phyloP scores from a whole-genome alignment of 2,113 vertebrate genomes.

The Piaya cayana region DNA sequence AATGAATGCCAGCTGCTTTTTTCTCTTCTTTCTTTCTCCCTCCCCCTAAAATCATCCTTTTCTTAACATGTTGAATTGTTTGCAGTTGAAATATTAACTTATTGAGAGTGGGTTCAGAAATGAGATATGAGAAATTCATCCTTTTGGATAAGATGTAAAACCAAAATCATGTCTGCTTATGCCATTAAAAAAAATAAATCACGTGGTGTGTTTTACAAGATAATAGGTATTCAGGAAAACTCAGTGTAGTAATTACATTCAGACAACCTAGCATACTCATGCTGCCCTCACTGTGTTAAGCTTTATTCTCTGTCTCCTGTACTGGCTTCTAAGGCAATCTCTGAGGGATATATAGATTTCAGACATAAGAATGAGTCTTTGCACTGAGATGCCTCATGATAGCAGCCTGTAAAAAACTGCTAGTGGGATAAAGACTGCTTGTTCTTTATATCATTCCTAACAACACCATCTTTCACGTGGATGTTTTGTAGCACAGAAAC shows the following conservation, averaged over 20 bases:
- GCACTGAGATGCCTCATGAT: not conserved
- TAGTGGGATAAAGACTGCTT: not conserved
- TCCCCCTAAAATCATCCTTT: not conserved
- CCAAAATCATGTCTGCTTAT: not conserved
- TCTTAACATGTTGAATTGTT: not conserved
- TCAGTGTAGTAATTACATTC: not conserved
- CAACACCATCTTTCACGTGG: accelerated
- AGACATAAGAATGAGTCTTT: accelerated
- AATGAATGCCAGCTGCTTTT: not conserved
- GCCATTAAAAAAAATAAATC: not conserved
- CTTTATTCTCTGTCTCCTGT: not conserved
- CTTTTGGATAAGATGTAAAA: not conserved
- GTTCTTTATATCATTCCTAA: not conserved
- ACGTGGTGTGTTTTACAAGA: not conserved
- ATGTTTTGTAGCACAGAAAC: not conserved
- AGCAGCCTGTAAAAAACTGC: not conserved
- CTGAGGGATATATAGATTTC: not conserved
- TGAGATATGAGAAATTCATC: not conserved
- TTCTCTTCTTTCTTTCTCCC: not conserved
- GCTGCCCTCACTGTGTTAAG: not conserved
- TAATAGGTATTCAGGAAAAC: not conserved
- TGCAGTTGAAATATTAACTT: not conserved
- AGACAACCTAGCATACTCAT: not conserved
- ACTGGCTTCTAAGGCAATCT: not conserved
- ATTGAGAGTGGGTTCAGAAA: not conserved